Evolutionary conservation across 2,888 invertebrate genomes (phyloP).

Genomic region (Spilarctia lutea): DNA sequence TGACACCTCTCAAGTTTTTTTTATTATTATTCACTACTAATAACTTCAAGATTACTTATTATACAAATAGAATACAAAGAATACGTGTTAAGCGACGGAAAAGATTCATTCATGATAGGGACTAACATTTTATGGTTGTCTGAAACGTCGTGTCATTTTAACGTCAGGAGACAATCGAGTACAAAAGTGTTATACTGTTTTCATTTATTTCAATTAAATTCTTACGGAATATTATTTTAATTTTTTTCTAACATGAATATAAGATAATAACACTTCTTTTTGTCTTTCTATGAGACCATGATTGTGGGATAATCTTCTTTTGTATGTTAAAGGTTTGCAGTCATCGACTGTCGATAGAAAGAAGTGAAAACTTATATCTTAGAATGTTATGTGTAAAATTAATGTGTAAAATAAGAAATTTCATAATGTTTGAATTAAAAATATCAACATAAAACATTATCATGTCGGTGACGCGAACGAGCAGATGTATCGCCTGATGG

Average conservation of each 20-base stretch:
- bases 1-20: too few species aligned
- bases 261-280: not conserved
- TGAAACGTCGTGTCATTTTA: constrained; percentile 67
- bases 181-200: constrained; percentile 17
- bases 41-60: not conserved
- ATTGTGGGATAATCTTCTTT: too few species aligned
- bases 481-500: too few species aligned
- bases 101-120: constrained; percentile 26
- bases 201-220: not conserved
- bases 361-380: too few species aligned
- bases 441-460: too few species aligned
- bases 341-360: too few species aligned
- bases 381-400: too few species aligned
- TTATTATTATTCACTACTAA: too few species aligned
- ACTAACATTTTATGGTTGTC: constrained; percentile 60
- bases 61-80: not conserved
- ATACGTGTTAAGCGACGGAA: not conserved
- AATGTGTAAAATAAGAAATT: too few species aligned
- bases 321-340: too few species aligned
- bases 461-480: too few species aligned
- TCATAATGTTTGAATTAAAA: too few species aligned
- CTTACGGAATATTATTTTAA: not conserved
- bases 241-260: not conserved
- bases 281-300: not conserved
- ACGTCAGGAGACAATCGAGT: constrained; percentile 43